Base-by-base conservation (phyloP, 2,797 vertebrate species). In the Hypotaenidia philippensis region DNA sequence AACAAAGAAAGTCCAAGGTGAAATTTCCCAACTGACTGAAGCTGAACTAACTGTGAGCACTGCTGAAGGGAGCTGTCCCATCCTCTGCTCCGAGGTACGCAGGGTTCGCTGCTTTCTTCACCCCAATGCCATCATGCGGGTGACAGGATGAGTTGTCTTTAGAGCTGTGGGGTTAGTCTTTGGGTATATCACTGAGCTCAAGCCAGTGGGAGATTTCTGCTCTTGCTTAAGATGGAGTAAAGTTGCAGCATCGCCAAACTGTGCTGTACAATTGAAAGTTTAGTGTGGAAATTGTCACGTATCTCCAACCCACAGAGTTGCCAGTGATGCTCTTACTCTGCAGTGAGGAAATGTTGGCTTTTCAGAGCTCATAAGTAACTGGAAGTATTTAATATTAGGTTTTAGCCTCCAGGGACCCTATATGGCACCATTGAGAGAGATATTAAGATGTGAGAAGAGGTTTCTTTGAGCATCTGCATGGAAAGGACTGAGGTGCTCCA, bases 1-100 rank as follows among this genome's bases (percentile, higher is more conserved):
- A 93, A 41, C 78, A 49, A 15, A 31, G 63, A 96, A 93, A 89
- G 70, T 44, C 71, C 71, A 69, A 79, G 70, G 92, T 69, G 80
- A 88, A 88, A 88, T 90, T 86, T 95, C 90, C 68, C 0, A 1
- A 17, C 41, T 60, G 86, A 77, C 26, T 92, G 87, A 69, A 86
- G 76, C 77, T 69, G 95, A 95, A 81, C 84, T 76, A 89, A 80
- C 56, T 69, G 38, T 83, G 72, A n/a, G 57, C 3, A 1, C n/a
- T 69, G 59, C 65, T 68, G 76, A 53, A 63, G 34, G 60, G 63
- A 83, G 29, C 21, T 45, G n/a, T 17, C 50, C 27, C 59, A 19
- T 32, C 38, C 38, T 75, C 29, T 29, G 1, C 49, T 69, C 13
- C 27, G 4, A 10, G 5, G 6, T 23, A 19, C 38, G n/a, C 13